Evolutionary conservation across 2,113 vertebrate genomes (phyloP).

Genomic region (Hemichromis elongatus): DNA sequence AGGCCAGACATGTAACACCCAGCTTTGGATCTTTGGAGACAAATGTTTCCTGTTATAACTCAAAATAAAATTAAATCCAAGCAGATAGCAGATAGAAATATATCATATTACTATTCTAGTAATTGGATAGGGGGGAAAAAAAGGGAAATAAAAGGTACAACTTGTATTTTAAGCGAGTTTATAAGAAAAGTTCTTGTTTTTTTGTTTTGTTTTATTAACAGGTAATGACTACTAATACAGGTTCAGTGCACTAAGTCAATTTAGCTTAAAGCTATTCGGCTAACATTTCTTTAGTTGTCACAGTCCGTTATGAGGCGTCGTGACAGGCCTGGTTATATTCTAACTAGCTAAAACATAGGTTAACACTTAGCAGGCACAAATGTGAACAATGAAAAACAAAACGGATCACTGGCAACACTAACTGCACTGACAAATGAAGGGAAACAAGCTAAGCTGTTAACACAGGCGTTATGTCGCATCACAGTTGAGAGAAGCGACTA

Average conservation of each 20-base stretch:
- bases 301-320: background rate
- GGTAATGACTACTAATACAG: background rate
- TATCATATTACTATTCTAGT: background rate
- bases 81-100: background rate
- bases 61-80: background rate
- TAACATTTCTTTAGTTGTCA: background rate
- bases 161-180: background rate
- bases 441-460: background rate
- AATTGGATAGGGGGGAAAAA: rapidly evolving
- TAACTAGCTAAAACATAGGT: background rate
- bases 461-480: constrained; percentile 32
- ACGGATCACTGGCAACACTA: background rate
- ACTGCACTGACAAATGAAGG: background rate
- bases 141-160: background rate
- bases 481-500: background rate
- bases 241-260: background rate
- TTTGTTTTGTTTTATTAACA: background rate
- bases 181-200: background rate
- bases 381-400: background rate
- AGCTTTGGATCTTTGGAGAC: background rate
- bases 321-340: background rate
- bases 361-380: background rate
- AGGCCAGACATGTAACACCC: background rate
- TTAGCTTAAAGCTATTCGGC: background rate
- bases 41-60: background rate